These are phyloP conservation scores for Tanytarsus gracilentus DNA, from an alignment of 2,888 invertebrate species.

Conservation along the genomic window DNA sequence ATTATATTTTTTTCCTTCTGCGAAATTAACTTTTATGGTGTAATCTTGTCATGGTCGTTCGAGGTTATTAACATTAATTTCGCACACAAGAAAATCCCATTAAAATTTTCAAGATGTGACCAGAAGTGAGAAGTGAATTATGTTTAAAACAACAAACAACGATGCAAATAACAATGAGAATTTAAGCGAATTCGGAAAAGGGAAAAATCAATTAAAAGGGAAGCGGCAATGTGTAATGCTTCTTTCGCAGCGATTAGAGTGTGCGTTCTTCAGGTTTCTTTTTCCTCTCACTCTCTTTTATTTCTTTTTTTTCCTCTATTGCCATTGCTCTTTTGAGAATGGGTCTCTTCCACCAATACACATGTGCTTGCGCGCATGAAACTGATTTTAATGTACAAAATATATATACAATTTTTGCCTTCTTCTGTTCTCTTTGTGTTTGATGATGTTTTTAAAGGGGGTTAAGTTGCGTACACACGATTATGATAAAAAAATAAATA, in stretches of 20 bases:
- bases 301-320: neutral
- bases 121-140: too few relatives aligned
- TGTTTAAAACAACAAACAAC: too few relatives aligned
- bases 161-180: too few relatives aligned
- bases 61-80: too few relatives aligned
- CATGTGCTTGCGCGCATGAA: constrained; percentile 10
- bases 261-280: constrained; percentile 23
- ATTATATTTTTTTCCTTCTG: too few relatives aligned
- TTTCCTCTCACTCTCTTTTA: neutral
- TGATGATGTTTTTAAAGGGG: neutral
- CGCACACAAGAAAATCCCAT: too few relatives aligned
- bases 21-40: too few relatives aligned
- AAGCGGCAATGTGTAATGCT: neutral
- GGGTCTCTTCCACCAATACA: constrained; percentile 1
- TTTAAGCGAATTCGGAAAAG: too few relatives aligned
- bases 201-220: constrained; percentile 26
- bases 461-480: too few relatives aligned
- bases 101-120: too few relatives aligned
- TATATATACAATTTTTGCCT: too few relatives aligned
- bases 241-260: constrained; percentile 26
- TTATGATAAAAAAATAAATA: constrained; percentile 3
- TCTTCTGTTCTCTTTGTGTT: neutral
- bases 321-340: neutral
- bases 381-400: neutral
- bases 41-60: too few relatives aligned